Conservation (phyloP, 2,113 vertebrate genomes). For the Scolopax mira region DNA sequence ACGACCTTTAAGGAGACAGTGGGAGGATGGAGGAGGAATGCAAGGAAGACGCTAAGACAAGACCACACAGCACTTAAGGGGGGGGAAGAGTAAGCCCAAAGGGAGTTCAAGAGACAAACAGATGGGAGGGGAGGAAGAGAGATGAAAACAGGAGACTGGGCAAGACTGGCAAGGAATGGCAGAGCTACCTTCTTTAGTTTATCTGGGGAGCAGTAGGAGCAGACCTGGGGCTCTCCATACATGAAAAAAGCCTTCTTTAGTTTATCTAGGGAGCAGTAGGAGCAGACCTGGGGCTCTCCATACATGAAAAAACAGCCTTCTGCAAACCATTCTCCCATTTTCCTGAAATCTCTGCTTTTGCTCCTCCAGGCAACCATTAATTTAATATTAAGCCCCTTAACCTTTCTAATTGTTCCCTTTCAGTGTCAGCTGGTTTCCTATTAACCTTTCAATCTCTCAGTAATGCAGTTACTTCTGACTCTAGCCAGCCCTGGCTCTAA, state of each 20-base stretch:
- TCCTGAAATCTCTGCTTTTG: constrained; percentile 66
- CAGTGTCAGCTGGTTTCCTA: constrained; percentile 65
- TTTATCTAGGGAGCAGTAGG: neutral
- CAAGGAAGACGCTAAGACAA: neutral
- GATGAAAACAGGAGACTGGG: neutral
- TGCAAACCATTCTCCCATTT: constrained; percentile 7
- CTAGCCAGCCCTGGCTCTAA: constrained; percentile 44
- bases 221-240: neutral
- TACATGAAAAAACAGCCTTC: neutral
- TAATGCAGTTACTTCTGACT: constrained; percentile 67
- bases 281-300: neutral
- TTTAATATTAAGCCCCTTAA: constrained; percentile 70
- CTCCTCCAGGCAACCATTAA: constrained; percentile 62
- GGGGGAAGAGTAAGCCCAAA: neutral
- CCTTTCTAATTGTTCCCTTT: constrained; percentile 70
- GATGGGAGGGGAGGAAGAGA: neutral
- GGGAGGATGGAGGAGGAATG: neutral
- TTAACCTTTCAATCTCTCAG: constrained; percentile 70
- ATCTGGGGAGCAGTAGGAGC: neutral
- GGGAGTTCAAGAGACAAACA: neutral
- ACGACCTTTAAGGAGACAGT: neutral
- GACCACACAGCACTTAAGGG: accelerated
- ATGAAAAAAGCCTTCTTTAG: constrained; percentile 1
- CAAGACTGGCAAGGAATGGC: neutral
- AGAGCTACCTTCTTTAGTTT: neutral